Evolutionary conservation across 2,797 vertebrate species (phyloP).

Genomic region (Lacerta agilis): DNA sequence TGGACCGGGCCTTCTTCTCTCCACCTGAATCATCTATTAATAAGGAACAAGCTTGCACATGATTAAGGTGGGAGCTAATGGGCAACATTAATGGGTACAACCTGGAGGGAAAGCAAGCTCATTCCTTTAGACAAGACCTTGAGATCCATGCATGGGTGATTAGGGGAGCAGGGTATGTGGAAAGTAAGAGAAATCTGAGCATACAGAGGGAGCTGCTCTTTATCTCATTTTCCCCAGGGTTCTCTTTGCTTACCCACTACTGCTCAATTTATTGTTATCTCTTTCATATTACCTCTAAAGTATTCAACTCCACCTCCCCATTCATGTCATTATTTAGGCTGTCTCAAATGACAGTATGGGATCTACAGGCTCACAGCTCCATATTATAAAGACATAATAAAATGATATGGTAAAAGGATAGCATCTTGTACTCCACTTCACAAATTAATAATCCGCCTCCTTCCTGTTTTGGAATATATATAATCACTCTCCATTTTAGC

Average conservation of each 20-base stretch:
- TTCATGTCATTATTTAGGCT: background rate
- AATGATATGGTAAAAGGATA: background rate
- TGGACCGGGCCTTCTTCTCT: background rate
- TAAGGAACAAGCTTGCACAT: background rate
- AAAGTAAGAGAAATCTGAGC: background rate
- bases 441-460: background rate
- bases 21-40: background rate
- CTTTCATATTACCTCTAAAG: background rate
- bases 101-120: background rate
- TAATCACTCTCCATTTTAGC: background rate
- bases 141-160: background rate
- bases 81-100: background rate
- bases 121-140: background rate
- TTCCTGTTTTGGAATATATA: background rate
- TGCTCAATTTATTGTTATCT: background rate
- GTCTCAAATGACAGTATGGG: background rate
- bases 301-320: background rate
- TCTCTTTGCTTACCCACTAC: background rate
- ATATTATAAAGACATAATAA: background rate
- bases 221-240: background rate
- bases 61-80: conserved; percentile 1
- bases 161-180: background rate
- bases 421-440: background rate
- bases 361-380: background rate
- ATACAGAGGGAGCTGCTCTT: background rate